Percentiles rank a stretch among this genome's conserved stretches.
These are phyloP conservation scores for Galbula dea DNA, from an alignment of 2,113 vertebrate species.

Conservation along the genomic window DNA sequence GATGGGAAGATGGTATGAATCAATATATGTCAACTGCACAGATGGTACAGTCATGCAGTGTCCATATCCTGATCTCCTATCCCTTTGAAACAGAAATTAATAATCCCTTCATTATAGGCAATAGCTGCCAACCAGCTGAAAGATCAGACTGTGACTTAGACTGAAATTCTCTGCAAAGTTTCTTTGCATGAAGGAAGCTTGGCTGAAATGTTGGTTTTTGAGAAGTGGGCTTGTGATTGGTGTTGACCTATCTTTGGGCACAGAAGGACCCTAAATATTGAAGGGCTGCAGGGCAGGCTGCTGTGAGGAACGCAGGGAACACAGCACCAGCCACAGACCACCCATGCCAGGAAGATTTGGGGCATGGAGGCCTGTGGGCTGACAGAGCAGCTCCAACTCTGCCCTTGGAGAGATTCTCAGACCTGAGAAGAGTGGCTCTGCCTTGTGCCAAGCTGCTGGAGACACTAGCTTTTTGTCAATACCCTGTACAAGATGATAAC, in stretches of 20 bases:
- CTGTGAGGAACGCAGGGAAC: not conserved
- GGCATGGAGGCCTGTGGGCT: not conserved
- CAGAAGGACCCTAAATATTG: not conserved
- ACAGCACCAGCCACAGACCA: not conserved
- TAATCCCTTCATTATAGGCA: conserved; percentile 76
- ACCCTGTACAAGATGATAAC: not conserved
- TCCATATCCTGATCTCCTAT: conserved; percentile 74
- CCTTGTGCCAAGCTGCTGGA: not conserved
- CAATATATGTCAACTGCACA: conserved; percentile 79
- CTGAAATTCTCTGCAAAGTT: conserved; percentile 28
- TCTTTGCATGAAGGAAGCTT: not conserved
- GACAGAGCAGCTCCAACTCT: not conserved
- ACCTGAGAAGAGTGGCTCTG: not conserved
- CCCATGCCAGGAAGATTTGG: not conserved
- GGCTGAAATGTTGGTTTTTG: not conserved
- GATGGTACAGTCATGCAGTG: conserved; percentile 78
- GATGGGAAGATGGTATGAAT: conserved; percentile 80
- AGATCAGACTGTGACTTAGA: conserved; percentile 44
- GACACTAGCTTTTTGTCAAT: not conserved
- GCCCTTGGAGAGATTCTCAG: not conserved
- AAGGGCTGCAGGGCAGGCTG: not conserved
- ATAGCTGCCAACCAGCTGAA: conserved; percentile 74
- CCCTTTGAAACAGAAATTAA: conserved; percentile 78
- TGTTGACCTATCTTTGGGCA: not conserved
- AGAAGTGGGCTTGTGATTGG: not conserved